Percentiles rank a stretch among this genome's conserved stretches.
Conservation (phyloP, 2,113 vertebrate species). For the Tragelaphus strepsiceros region DNA sequence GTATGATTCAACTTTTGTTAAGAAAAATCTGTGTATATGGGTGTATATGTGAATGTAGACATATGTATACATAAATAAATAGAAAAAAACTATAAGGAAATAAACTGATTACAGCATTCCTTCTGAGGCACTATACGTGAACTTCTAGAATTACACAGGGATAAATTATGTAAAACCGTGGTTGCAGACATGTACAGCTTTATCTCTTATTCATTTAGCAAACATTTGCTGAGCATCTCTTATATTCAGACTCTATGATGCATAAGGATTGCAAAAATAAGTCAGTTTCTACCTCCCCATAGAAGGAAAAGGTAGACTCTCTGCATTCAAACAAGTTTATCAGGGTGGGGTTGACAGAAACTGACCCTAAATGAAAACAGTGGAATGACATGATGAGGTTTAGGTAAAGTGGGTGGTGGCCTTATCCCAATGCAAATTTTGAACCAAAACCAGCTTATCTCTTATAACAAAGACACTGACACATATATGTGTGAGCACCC, state of each 20-base stretch:
- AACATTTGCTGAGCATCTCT: background rate
- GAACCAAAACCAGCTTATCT: background rate
- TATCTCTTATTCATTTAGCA: background rate
- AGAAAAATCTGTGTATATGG: background rate
- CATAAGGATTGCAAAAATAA: background rate
- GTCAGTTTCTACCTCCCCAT: background rate
- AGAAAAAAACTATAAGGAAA: background rate
- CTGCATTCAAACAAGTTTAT: background rate
- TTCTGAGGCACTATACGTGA: background rate
- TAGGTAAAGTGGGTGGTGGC: background rate
- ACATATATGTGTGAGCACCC: background rate
- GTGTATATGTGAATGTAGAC: background rate
- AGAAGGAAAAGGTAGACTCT: background rate
- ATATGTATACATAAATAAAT: background rate
- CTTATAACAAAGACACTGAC: background rate
- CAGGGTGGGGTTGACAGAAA: background rate
- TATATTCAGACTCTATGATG: background rate
- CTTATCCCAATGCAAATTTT: background rate
- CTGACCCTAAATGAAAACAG: background rate
- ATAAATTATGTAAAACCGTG: background rate
- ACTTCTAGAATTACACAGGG: background rate
- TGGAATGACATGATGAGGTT: background rate
- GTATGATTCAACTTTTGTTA: background rate
- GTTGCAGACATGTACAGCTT: background rate
- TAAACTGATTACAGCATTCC: background rate